Evolutionary conservation across 2,888 invertebrate genomes (phyloP).

Genomic region (Epirrhoe alternata): DNA sequence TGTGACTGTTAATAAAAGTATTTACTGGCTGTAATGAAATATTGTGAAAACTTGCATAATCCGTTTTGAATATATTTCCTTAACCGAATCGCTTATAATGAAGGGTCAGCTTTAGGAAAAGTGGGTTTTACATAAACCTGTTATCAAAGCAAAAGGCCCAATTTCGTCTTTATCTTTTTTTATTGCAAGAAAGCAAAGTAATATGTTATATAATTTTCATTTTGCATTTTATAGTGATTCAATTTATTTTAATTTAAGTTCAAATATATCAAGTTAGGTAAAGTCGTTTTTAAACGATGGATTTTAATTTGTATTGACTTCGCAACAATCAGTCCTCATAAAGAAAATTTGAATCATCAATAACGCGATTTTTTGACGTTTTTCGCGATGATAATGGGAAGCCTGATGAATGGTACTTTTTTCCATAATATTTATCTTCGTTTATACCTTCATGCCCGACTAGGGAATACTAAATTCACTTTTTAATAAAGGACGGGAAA

Average conservation of each 20-base stretch:
- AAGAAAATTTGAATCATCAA: not conserved
- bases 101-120: conserved; percentile 13
- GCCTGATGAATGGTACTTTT: not conserved
- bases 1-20: not conserved
- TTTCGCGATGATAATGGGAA: not conserved
- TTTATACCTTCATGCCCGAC: conserved; percentile 4
- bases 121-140: conserved; percentile 38
- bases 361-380: not conserved
- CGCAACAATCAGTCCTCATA: not conserved
- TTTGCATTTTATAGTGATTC: conserved; percentile 10
- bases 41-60: not conserved
- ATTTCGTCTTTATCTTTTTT: conserved; percentile 29
- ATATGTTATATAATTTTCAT: conserved; percentile 23
- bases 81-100: not conserved
- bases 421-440: not conserved
- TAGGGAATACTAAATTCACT: conserved; percentile 25
- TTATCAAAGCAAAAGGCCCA: conserved; percentile 42
- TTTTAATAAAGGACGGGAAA: conserved; percentile 26
- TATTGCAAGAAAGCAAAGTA: conserved; percentile 26
- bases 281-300: no score
- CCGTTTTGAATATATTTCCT: not conserved
- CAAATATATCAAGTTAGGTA: no score
- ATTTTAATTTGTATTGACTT: not conserved
- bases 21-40: not conserved
- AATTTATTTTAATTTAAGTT: not conserved